Evolutionary conservation across 2,113 vertebrate genomes (phyloP), one percentile per base, ranked within the genome.

Genomic region (Pterocles gutturalis): DNA sequence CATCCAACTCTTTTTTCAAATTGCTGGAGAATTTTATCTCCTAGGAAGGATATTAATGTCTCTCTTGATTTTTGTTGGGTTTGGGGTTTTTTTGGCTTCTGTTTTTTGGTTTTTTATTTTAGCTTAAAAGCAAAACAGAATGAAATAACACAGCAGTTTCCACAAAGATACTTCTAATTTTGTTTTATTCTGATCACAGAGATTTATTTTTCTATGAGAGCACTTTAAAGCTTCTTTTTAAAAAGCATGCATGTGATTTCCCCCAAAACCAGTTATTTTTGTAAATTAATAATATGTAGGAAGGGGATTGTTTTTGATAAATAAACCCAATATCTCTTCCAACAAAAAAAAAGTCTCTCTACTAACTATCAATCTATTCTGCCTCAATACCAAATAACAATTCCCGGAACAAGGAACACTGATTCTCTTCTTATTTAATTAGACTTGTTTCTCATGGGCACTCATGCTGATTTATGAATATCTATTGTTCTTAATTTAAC

Each of bases 401-500:
- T 97, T 97, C 95, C 71, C 10, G 96, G 96, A 97, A 97, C 73
- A 95, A 97, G 96, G 80, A 97, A 94, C 81, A 77, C 83, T 65
- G 79, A 90, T 96, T 97, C 94, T 95, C 81, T 75, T 95, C 85
- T 95, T 95, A 96, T 97, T 98, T 98, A 97, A 97, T 98, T 97
- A 98, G 95, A 80, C 53, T 91, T n/a, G 73, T 97, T 98, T 97
- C 97, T 98, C 97, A 64, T 73, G 96, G 94, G 94, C 87, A 76
- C 70, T 93, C 73, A 72, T 82, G 71, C 81, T 97, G 92, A 97
- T 91, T 97, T 97, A 97, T 96, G 97, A 98, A 97, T 97, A 67
- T 95, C 96, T 96, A 97, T 98, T 98, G 97, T 98, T 98, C 89
- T 95, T 83, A 96, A 94, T 94, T 96, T 96, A 97, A 97, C 89